Evolutionary conservation across 2,888 invertebrate genomes (phyloP), one percentile per base, ranked within the genome.

Genomic region (Cryptocephalus moraei): DNA sequence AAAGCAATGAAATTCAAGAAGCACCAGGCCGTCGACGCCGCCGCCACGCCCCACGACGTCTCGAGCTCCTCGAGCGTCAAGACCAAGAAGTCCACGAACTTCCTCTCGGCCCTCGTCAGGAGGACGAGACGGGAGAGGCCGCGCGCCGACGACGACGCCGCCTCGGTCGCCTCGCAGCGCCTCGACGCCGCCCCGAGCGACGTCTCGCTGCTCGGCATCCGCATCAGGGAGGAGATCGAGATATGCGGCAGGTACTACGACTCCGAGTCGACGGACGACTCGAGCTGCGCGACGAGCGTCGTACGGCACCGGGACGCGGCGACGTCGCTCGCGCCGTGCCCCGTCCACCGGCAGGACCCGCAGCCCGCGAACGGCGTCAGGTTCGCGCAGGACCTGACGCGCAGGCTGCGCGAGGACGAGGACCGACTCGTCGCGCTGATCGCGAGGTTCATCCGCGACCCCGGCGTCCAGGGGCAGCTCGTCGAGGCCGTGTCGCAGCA

Each of bases 401-500:
- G 47, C 8, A 51, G 54, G 34, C 46, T 64, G 6, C 55, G 56
- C 36, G 60, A 61, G 31, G 60, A 58, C 41, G 63, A 65, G 55
- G 47, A 41, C 12, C 58, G 62, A 51, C 46, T 66, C 4, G 47
- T 61, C 9, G 47, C 58, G 31, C 49, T 62, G 8, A 47, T 66
- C 14, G 52, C 49, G 8, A 63, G 59, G 49, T 62, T 63, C 50
- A 51, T 65, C 8, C 53, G 51, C 12, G 62, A 66, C 46, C 47
- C 55, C 8, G 50, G 14, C 13, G 50, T 61, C n/a, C 56, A 61
- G 50, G 55, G 58, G 48, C 61, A 65, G 48, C 47, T 65, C 64
- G 64, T 62, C 14, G 56, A 61, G 11, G 48, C 56, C 9, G 41
- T 66, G 8, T 50, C 54, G 1, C 50, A 56, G 22, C 63, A 66